A percentile compares a stretch with the other conserved stretches of the same genome.
Evolutionary conservation across 2,797 vertebrate genomes (phyloP).

Genomic region (Uromys caudimaculatus): DNA sequence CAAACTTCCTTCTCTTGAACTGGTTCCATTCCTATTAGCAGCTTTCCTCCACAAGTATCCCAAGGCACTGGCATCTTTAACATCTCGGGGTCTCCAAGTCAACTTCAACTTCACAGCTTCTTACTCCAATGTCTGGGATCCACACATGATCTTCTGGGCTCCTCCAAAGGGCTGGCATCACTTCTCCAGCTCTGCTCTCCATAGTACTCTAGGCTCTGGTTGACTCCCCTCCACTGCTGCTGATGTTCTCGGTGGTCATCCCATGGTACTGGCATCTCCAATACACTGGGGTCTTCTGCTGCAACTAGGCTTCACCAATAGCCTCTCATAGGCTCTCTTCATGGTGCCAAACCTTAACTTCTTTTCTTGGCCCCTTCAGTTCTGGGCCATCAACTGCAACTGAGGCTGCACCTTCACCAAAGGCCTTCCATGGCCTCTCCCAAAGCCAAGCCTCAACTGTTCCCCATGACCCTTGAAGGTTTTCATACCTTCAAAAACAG

Average conservation of each 20-base stretch:
- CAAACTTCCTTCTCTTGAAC: background rate
- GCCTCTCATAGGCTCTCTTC: background rate
- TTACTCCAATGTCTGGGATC: background rate
- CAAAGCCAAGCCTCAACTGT: background rate
- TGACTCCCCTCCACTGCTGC: background rate
- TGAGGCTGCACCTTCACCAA: background rate
- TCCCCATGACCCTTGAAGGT: background rate
- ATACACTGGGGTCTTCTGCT: background rate
- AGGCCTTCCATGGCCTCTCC: background rate
- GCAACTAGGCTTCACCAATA: background rate
- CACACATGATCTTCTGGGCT: background rate
- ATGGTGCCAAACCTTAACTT: background rate
- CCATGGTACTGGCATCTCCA: background rate
- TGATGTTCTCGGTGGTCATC: background rate
- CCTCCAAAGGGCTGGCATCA: no score
- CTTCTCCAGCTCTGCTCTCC: background rate
- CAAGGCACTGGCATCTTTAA: background rate
- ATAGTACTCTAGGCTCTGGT: background rate
- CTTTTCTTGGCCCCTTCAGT: background rate
- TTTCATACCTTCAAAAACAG: background rate
- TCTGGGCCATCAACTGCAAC: background rate
- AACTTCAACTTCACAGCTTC: background rate
- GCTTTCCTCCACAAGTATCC: background rate
- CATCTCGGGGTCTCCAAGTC: background rate
- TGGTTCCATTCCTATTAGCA: background rate